Conservation (phyloP, 1,140 invertebrate species). For the Ooceraea biroi region DNA sequence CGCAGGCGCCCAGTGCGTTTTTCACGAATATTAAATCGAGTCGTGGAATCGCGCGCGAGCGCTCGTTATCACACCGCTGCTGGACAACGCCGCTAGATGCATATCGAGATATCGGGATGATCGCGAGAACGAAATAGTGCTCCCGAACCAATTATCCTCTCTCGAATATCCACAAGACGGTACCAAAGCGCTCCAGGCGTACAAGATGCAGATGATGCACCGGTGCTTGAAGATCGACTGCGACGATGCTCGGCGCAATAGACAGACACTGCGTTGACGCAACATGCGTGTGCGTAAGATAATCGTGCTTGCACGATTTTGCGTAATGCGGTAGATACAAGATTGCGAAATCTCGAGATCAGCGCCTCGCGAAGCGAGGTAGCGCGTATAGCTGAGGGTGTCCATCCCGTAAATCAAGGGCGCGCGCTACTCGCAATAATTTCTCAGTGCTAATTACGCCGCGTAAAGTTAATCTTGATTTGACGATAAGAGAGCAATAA, state of each 20-base stretch:
- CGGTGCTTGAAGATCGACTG: slow-evolving; percentile 39
- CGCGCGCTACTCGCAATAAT: slow-evolving; percentile 49
- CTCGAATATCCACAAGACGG: slow-evolving; percentile 68
- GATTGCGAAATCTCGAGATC: slow-evolving; percentile 58
- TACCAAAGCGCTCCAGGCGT: slow-evolving; percentile 47
- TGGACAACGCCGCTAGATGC: slow-evolving; percentile 51
- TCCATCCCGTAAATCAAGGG: slow-evolving; percentile 44
- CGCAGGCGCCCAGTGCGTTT: slow-evolving; percentile 32
- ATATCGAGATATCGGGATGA: slow-evolving; percentile 64
- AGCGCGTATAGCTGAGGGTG: not conserved
- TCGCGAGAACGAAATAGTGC: slow-evolving; percentile 68
- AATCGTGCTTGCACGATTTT: slow-evolving; percentile 56
- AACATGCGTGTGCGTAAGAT: slow-evolving; percentile 28
- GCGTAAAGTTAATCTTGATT: slow-evolving; percentile 50
- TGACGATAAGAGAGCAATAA: slow-evolving; percentile 27
- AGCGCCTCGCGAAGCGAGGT: not conserved
- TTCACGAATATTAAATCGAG: slow-evolving; percentile 71
- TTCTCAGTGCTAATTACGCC: slow-evolving; percentile 36
- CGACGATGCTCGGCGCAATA: slow-evolving; percentile 33
- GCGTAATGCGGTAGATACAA: slow-evolving; percentile 63
- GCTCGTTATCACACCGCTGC: slow-evolving; percentile 11
- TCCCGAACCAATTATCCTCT: slow-evolving; percentile 71
- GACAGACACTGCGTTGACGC: not conserved
- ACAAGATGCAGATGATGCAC: slow-evolving; percentile 58
- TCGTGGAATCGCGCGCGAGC: slow-evolving; percentile 36